These are phyloP conservation scores for Enteromius radiatus DNA, from an alignment of 2,797 vertebrate genomes.

Conservation along the genomic window DNA sequence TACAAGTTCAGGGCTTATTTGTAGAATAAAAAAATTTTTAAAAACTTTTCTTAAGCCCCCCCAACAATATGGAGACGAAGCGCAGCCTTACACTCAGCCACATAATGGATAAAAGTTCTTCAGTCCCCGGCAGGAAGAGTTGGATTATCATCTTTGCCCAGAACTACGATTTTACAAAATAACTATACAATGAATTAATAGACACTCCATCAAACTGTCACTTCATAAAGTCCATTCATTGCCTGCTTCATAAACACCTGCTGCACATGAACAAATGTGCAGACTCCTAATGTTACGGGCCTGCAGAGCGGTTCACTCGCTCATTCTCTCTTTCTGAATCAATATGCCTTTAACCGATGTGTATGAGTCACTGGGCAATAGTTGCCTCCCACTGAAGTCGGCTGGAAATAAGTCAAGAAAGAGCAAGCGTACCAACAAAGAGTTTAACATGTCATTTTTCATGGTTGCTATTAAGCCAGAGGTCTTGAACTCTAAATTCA, in stretches of 20 bases:
- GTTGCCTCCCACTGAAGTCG: slow-evolving; percentile 25
- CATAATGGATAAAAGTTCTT: slow-evolving; percentile 16
- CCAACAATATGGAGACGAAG: neutral
- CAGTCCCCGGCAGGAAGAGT: neutral
- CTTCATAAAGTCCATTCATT: slow-evolving; percentile 20
- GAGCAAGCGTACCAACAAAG: slow-evolving; percentile 27
- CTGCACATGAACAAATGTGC: slow-evolving; percentile 51
- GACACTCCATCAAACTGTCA: slow-evolving; percentile 41
- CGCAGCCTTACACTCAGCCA: slow-evolving; percentile 7
- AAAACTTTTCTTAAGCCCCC: neutral
- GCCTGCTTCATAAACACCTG: slow-evolving; percentile 41
- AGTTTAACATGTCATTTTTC: slow-evolving; percentile 43
- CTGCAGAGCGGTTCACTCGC: slow-evolving; percentile 36
- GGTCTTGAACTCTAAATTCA: slow-evolving; percentile 32
- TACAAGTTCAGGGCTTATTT: neutral
- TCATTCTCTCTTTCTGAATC: slow-evolving; percentile 62
- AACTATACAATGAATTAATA: slow-evolving; percentile 41
- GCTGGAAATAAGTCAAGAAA: slow-evolving; percentile 40
- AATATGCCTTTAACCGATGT: slow-evolving; percentile 74
- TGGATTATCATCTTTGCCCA: slow-evolving; percentile 31
- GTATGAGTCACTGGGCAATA: slow-evolving; percentile 58
- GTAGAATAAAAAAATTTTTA: neutral
- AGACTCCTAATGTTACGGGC: slow-evolving; percentile 45
- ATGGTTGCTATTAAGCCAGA: slow-evolving; percentile 28
- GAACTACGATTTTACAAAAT: slow-evolving; percentile 14